These are phyloP conservation scores for Drymonia ruficornis DNA, from an alignment of 2,888 invertebrate species.

Conservation along the genomic window DNA sequence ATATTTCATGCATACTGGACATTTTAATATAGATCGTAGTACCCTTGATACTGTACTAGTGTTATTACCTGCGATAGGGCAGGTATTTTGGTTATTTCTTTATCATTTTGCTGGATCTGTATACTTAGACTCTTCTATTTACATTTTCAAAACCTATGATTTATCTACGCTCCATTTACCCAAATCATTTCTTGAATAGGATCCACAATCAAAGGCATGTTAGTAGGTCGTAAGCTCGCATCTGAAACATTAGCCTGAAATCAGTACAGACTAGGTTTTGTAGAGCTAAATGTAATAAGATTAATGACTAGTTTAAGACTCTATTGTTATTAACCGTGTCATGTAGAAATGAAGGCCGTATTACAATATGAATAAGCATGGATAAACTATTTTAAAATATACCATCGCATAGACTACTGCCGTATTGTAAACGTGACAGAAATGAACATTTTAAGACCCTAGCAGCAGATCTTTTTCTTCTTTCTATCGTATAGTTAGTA, in stretches of 20 bases:
- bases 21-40: too few relatives aligned
- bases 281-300: conserved; percentile 1
- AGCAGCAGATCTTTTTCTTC: too few relatives aligned
- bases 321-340: conserved; percentile 3
- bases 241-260: conserved; percentile 1
- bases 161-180: background rate
- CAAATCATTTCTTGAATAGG: background rate
- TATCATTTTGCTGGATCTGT: too few relatives aligned
- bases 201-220: background rate
- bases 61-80: too few relatives aligned
- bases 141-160: background rate
- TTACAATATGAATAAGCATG: background rate
- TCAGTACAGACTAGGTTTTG: background rate
- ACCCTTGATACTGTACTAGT: too few relatives aligned
- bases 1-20: too few relatives aligned
- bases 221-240: background rate
- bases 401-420: too few relatives aligned
- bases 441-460: too few relatives aligned
- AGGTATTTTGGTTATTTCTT: too few relatives aligned
- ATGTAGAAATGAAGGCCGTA: background rate
- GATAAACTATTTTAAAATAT: too few relatives aligned
- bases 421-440: background rate
- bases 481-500: too few relatives aligned
- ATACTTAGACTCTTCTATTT: too few relatives aligned
- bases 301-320: background rate